A percentile compares a stretch with the other conserved stretches of the same genome.
phyloP scores from a whole-genome alignment of 2,888 invertebrate genomes.

The Tinea pellionella region DNA sequence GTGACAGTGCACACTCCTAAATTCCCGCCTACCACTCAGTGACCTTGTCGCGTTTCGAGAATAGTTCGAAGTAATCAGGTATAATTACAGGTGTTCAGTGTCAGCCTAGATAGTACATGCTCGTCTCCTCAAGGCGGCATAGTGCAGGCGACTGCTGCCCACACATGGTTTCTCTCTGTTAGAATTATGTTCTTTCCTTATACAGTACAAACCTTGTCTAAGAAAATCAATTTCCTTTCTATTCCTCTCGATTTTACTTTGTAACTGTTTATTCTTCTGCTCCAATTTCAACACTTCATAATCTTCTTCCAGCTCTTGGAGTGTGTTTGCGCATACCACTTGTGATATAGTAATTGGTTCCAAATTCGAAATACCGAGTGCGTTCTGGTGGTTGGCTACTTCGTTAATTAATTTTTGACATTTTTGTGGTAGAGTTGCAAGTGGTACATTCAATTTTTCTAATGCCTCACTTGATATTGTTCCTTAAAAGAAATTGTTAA shows the following conservation, averaged over 20 bases:
- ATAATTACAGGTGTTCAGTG: no score
- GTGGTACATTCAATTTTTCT: conserved; percentile 36
- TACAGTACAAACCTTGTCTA: conserved; percentile 15
- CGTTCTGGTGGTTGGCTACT: conserved; percentile 28
- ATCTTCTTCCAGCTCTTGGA: conserved; percentile 39
- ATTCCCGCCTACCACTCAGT: no score
- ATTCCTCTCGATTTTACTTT: conserved; percentile 46
- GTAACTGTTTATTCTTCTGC: conserved; percentile 42
- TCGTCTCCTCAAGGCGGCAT: no score
- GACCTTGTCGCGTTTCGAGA: no score
- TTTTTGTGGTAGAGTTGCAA: conserved; percentile 44
- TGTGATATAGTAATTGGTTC: conserved; percentile 41
- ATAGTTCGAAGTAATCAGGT: no score
- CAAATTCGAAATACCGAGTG: conserved; percentile 24
- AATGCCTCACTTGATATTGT: conserved; percentile 36
- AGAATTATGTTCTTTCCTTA: no score
- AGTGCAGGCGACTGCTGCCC: no score
- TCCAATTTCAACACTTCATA: conserved; percentile 45
- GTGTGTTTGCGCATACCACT: conserved; percentile 30
- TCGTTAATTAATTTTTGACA: conserved; percentile 36
- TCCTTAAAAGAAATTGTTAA: conserved; percentile 37
- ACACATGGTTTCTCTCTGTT: no score
- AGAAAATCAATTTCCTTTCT: conserved; percentile 25
- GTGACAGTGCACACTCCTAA: no score
- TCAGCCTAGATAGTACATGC: no score